Conservation (phyloP, 1,140 invertebrate genomes). For the Schmidtea mediterranea region DNA sequence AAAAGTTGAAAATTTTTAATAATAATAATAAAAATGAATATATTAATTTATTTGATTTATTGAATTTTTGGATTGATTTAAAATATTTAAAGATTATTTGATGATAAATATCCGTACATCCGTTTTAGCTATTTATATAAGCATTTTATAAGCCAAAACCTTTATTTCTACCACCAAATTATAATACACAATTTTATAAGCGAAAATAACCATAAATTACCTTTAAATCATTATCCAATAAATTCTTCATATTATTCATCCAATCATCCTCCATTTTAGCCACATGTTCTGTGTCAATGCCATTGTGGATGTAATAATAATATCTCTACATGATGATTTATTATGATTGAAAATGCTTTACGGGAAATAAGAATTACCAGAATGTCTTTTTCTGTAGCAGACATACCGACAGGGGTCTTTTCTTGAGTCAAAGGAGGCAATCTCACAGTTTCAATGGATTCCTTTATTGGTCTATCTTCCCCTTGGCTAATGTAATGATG, state of each 20-base stretch:
- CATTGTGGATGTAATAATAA: constrained; percentile 62
- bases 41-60: too few relatives aligned
- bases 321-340: constrained; percentile 32
- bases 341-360: background rate
- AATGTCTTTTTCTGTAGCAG: background rate
- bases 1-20: too few relatives aligned
- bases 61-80: too few relatives aligned
- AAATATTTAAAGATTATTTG: too few relatives aligned
- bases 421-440: background rate
- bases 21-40: too few relatives aligned
- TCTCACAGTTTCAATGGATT: background rate
- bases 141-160: too few relatives aligned
- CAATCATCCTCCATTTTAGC: constrained; percentile 38
- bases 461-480: background rate
- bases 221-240: constrained; percentile 21
- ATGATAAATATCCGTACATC: too few relatives aligned
- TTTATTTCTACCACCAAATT: too few relatives aligned
- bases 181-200: too few relatives aligned
- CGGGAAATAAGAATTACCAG: background rate
- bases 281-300: constrained; percentile 55
- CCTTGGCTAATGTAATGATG: background rate
- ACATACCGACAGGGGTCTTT: background rate
- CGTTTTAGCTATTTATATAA: too few relatives aligned
- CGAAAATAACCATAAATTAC: constrained; percentile 9
- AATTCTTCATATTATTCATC: constrained; percentile 30